Conservation (phyloP, 1,140 invertebrate species). For the Dendrolimus kikuchii region DNA sequence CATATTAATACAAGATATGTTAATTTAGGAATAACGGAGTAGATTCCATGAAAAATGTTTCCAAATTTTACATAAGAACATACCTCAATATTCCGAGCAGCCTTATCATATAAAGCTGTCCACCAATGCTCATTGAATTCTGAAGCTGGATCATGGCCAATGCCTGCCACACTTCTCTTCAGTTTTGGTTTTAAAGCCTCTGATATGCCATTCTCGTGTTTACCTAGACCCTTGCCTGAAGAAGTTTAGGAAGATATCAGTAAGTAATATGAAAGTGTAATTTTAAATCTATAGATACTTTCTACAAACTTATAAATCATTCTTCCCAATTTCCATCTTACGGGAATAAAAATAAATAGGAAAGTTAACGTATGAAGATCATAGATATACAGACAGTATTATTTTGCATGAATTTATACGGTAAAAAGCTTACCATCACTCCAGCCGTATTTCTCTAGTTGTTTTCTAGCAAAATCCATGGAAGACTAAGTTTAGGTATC, state of each 20-base stretch:
- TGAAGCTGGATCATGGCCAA: slow-evolving; percentile 81
- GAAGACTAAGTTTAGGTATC: no score
- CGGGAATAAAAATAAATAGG: not conserved
- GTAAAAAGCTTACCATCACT: slow-evolving; percentile 72
- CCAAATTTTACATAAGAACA: not conserved
- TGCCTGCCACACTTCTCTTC: slow-evolving; percentile 83
- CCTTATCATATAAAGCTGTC: slow-evolving; percentile 83
- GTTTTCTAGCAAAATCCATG: slow-evolving; percentile 77
- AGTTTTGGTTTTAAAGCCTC: slow-evolving; percentile 82
- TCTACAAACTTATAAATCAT: not conserved
- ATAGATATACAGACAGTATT: no score
- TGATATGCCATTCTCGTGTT: slow-evolving; percentile 81
- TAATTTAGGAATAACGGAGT: no score
- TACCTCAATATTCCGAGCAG: slow-evolving; percentile 77
- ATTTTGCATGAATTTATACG: slow-evolving; percentile 3
- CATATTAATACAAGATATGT: no score
- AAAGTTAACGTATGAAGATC: not conserved
- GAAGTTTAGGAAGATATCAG: not conserved
- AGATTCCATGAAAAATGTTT: not conserved
- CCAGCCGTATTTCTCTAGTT: slow-evolving; percentile 82
- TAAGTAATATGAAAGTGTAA: not conserved
- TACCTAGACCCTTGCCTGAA: slow-evolving; percentile 86
- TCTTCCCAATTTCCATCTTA: not conserved
- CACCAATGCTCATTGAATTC: slow-evolving; percentile 88
- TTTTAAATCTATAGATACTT: not conserved